Conservation (phyloP, 1,140 invertebrate species). For the Berghia stephanieae region DNA sequence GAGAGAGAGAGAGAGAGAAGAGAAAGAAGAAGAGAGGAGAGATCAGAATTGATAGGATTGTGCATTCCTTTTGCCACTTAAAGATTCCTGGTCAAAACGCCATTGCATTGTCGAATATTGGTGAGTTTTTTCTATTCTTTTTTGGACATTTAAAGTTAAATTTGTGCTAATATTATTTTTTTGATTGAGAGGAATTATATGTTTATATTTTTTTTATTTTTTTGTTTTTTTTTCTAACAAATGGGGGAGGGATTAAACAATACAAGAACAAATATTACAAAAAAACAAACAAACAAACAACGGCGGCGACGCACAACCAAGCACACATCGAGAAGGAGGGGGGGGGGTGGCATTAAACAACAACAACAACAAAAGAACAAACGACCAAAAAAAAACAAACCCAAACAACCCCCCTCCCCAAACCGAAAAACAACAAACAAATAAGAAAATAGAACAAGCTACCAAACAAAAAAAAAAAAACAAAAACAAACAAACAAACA, state of each 20-base stretch:
- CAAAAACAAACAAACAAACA: too few species aligned
- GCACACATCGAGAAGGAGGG: not conserved
- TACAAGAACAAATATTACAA: not conserved
- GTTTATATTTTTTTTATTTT: not conserved
- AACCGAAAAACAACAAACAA: too few species aligned
- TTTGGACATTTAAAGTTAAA: too few species aligned
- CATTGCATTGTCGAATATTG: too few species aligned
- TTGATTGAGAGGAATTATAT: not conserved
- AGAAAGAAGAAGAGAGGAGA: not conserved
- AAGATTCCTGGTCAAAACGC: too few species aligned
- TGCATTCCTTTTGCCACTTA: too few species aligned
- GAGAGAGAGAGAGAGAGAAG: not conserved
- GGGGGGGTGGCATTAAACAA: not conserved
- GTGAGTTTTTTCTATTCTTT: too few species aligned
- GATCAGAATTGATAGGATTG: not conserved
- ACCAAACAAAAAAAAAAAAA: too few species aligned
- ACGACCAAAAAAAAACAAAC: too few species aligned
- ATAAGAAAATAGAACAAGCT: too few species aligned
- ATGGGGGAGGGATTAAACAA: too few species aligned
- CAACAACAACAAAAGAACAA: not conserved
- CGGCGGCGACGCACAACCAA: not conserved
- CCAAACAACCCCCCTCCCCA: too few species aligned
- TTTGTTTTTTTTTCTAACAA: not conserved
- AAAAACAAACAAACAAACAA: not conserved
- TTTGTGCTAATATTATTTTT: not conserved